Evolutionary conservation across 2,888 invertebrate species (phyloP).

Genomic region (Druceiella hillmani): DNA sequence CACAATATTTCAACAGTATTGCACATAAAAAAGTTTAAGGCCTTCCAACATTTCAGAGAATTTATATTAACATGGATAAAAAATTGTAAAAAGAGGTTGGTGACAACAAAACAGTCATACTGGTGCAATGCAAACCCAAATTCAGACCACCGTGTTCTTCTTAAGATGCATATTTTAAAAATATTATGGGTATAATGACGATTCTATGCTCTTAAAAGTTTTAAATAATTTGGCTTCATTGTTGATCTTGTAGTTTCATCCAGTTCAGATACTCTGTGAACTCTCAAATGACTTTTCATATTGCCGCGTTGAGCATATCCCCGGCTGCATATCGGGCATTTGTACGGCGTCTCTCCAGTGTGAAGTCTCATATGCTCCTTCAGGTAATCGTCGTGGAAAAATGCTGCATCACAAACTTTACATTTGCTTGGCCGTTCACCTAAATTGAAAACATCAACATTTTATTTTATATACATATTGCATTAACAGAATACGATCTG

Average conservation of each 20-base stretch:
- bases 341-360: constrained; percentile 47
- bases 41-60: too few relatives aligned
- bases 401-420: constrained; percentile 36
- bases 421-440: constrained; percentile 44
- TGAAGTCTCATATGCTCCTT: constrained; percentile 46
- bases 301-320: constrained; percentile 46
- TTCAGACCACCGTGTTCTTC: too few relatives aligned
- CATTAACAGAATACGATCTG: too few relatives aligned
- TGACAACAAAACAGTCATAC: too few relatives aligned
- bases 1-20: too few relatives aligned
- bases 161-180: too few relatives aligned
- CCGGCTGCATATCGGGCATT: constrained; percentile 44
- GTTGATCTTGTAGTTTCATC: constrained; percentile 34
- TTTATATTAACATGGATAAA: too few relatives aligned
- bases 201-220: constrained; percentile 34
- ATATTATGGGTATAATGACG: too few relatives aligned
- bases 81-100: too few relatives aligned
- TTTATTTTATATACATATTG: background rate
- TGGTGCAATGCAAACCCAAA: too few relatives aligned
- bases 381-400: constrained; percentile 42
- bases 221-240: constrained; percentile 41
- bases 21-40: too few relatives aligned
- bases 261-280: constrained; percentile 40
- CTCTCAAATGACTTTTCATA: constrained; percentile 46
- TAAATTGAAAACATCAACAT: constrained; percentile 27